Evolutionary conservation across 2,797 vertebrate genomes (phyloP).

Genomic region (Vespertilio murinus): DNA sequence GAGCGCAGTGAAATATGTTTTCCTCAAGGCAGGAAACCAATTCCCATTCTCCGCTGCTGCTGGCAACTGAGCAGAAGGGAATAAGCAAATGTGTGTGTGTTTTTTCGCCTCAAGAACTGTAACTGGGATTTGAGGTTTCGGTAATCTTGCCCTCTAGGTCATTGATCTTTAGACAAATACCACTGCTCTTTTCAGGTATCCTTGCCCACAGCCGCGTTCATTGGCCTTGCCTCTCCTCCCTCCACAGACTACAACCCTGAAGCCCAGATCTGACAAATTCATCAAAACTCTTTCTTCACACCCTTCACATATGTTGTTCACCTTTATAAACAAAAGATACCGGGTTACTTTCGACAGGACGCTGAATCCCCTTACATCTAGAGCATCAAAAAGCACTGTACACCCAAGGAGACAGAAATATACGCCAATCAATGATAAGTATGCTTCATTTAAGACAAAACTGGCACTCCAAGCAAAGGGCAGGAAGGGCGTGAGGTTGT

Average conservation of each 20-base stretch:
- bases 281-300: background rate
- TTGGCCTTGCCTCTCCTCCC: background rate
- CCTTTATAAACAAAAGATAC: background rate
- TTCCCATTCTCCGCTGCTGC: background rate
- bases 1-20: background rate
- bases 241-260: background rate
- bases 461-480: background rate
- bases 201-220: accelerated
- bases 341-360: background rate
- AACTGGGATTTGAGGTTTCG: background rate
- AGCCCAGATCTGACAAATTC: background rate
- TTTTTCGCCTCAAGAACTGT: background rate
- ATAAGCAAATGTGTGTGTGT: background rate
- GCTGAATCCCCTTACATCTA: background rate
- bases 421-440: background rate
- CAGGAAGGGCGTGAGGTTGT: background rate
- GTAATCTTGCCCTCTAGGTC: background rate
- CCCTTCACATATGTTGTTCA: background rate
- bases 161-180: background rate
- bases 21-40: background rate
- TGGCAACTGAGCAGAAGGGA: background rate
- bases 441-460: conserved; percentile 8
- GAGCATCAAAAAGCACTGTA: background rate
- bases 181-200: background rate
- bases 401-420: background rate